Evolutionary conservation across 2,888 invertebrate genomes (phyloP), one percentile per base, ranked within the genome.

Genomic region (Apamea epomidion): DNA sequence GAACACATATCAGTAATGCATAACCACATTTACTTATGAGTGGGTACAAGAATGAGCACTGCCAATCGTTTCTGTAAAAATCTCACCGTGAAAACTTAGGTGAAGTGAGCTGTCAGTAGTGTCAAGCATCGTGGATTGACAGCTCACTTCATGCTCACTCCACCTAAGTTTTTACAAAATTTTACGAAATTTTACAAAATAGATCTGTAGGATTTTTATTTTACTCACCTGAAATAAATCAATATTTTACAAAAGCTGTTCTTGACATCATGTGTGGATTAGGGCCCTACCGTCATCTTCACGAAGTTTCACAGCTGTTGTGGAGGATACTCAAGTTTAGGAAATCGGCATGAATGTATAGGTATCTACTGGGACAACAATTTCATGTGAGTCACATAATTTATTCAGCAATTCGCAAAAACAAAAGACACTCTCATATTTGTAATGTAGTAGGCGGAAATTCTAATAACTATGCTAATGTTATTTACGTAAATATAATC

Each of bases 401-500:
- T 45, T 37, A 54, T 71, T 54, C 37, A 65, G 32, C 32, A 51
- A 45, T 80, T 29, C 67, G 25, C 67, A 45, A 70, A 60, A 64
- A 83, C 25, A 64, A 78, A 74, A 75, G 37, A 73, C 60, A 62
- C 25, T 45, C 69, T 37, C 51, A 32, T 68, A 70, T 73, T 80
- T 69, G 70, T 70, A 51, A 67, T 73, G 65, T 75, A 64, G 80
- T 77, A 81, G 67, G 76, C 74, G 79, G 84, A 82, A 89, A 86
- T 85, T 90, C 82, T 81, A 81, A 87, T 87, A 87, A 83, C 37
- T 84, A 88, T 85, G 86, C 83, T 87, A 82, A 90, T 87, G 89
- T 90, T 92, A 90, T 92, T 93, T 92, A 91, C 91, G 86, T 83
- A 85, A 79, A 81, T 84, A 88, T 89, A 88, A 89, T 89, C 90